Percentiles rank a stretch among this genome's conserved stretches.
Conservation (phyloP, 2,113 vertebrate species). For the Tor tambroides region DNA sequence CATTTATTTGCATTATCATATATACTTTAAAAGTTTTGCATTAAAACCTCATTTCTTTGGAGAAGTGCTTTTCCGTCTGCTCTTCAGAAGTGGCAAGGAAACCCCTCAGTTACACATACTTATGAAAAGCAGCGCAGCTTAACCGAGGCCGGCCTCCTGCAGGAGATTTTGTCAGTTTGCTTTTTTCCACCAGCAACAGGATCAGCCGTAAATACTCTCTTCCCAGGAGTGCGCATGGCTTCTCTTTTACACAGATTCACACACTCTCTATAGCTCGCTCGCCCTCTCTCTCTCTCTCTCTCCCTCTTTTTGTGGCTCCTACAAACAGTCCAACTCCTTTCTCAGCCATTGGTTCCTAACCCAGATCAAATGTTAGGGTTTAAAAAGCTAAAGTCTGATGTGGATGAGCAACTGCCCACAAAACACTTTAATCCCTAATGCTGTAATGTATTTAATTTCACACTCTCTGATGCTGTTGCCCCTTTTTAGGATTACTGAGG, state of each 20-base stretch:
- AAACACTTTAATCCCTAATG: slow-evolving; percentile 90
- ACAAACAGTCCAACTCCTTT: slow-evolving; percentile 70
- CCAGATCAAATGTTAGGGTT: slow-evolving; percentile 91
- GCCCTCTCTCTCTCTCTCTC: background rate
- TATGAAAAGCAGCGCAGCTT: slow-evolving; percentile 31
- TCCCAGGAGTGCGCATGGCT: slow-evolving; percentile 52
- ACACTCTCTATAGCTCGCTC: slow-evolving; percentile 51
- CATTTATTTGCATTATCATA: background rate
- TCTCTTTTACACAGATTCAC: slow-evolving; percentile 52
- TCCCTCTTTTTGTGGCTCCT: slow-evolving; percentile 63
- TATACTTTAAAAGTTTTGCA: background rate
- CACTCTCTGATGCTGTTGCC: slow-evolving; percentile 89
- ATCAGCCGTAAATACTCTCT: slow-evolving; percentile 56
- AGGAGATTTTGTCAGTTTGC: slow-evolving; percentile 35
- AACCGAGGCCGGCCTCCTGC: slow-evolving; percentile 22
- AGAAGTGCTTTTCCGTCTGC: background rate
- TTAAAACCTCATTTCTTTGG: background rate
- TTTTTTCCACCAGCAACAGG: slow-evolving; percentile 61
- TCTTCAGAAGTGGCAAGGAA: slow-evolving; percentile 15
- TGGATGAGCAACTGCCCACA: slow-evolving; percentile 95
- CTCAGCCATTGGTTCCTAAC: slow-evolving; percentile 79
- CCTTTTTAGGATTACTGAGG: slow-evolving; percentile 78
- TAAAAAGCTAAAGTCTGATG: slow-evolving; percentile 92
- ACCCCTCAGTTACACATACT: slow-evolving; percentile 31
- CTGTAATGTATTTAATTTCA: slow-evolving; percentile 98